These are phyloP conservation scores for Platyrinchus mystaceus DNA, from an alignment of 2,797 vertebrate genomes.

Conservation along the genomic window DNA sequence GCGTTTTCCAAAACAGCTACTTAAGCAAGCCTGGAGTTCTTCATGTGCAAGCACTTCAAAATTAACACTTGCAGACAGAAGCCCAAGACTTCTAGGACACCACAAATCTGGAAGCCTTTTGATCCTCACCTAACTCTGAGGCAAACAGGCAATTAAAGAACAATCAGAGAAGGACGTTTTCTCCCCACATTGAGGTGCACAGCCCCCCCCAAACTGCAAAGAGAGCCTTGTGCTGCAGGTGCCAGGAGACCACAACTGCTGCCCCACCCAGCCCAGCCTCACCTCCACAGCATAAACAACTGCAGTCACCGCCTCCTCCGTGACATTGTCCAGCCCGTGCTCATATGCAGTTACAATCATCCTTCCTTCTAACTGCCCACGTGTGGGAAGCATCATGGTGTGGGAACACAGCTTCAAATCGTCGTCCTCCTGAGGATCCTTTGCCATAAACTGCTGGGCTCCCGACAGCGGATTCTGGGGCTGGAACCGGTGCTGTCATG, in stretches of 20 bases:
- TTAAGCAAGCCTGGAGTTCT: neutral
- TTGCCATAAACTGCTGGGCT: conserved; percentile 90
- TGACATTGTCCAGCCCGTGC: conserved; percentile 92
- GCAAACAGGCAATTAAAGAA: neutral
- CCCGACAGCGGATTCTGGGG: conserved; percentile 91
- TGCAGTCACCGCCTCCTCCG: conserved; percentile 87
- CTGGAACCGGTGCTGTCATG: conserved; percentile 92
- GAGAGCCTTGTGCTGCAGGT: neutral
- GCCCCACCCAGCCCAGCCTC: conserved; percentile 10
- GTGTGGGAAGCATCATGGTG: conserved; percentile 90
- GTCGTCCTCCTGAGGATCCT: conserved; percentile 90
- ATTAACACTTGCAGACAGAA: neutral
- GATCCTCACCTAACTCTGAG: neutral
- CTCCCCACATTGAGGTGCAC: neutral
- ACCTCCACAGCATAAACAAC: conserved; percentile 91
- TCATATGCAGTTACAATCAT: conserved; percentile 97
- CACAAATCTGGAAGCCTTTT: neutral
- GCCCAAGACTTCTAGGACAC: neutral
- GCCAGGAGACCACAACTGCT: too few relatives aligned
- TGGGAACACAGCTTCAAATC: conserved; percentile 95
- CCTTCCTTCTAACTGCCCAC: conserved; percentile 94
- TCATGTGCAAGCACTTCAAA: neutral
- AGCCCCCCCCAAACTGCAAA: too few relatives aligned
- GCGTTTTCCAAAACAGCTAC: neutral
- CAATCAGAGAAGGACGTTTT: neutral